Evolutionary conservation across 1,140 invertebrate genomes (phyloP).

Genomic region (Drosophila setifemur): DNA sequence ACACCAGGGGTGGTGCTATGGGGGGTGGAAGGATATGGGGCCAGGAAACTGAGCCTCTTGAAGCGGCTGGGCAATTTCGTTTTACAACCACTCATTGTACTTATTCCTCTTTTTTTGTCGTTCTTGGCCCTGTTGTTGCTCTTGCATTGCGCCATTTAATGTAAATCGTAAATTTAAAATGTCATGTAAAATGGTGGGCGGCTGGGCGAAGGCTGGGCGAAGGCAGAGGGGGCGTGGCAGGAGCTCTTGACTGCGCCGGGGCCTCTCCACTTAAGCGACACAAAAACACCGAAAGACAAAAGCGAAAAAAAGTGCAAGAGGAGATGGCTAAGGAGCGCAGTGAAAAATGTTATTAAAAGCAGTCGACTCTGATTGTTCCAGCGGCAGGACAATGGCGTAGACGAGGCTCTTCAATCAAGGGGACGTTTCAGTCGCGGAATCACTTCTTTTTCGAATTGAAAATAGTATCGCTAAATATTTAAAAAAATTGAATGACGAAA

Average conservation of each 20-base stretch:
- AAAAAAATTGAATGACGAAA: too few relatives aligned
- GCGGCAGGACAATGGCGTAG: constrained; percentile 23
- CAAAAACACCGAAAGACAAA: constrained; percentile 34
- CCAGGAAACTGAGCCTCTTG: constrained; percentile 22
- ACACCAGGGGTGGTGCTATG: background rate
- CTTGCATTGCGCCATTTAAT: constrained; percentile 77
- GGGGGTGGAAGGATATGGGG: background rate
- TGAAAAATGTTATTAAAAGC: constrained; percentile 78
- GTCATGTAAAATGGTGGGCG: constrained; percentile 69
- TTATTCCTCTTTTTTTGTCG: constrained; percentile 10
- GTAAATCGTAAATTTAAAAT: constrained; percentile 81
- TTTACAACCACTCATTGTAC: constrained; percentile 77
- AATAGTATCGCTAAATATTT: constrained; percentile 4
- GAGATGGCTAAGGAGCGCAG: constrained; percentile 40
- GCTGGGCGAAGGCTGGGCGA: constrained; percentile 24
- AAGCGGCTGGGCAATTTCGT: constrained; percentile 69
- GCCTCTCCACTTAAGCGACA: constrained; percentile 59
- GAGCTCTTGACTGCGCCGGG: constrained; percentile 51
- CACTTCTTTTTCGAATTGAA: background rate
- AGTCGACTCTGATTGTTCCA: constrained; percentile 61
- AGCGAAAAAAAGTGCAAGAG: constrained; percentile 35
- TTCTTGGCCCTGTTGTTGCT: constrained; percentile 26
- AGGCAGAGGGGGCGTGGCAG: constrained; percentile 39
- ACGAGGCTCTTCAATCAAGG: constrained; percentile 45
- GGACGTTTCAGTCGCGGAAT: constrained; percentile 2